Percentiles rank a stretch among this genome's conserved stretches.
Evolutionary conservation across 1,140 invertebrate genomes (phyloP).

Genomic region (Physella acuta): DNA sequence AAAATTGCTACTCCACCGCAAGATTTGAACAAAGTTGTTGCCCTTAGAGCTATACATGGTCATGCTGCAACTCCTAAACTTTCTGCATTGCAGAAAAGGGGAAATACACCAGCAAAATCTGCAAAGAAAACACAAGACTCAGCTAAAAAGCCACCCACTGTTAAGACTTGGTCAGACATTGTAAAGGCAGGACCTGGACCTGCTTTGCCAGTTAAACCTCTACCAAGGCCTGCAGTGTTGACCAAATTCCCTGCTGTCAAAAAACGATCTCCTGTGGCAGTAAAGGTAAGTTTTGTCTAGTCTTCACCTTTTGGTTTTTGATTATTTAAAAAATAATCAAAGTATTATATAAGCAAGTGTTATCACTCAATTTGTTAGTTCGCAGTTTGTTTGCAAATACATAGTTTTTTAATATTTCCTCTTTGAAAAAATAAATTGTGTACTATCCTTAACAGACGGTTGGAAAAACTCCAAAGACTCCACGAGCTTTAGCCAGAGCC

Average conservation of each 20-base stretch:
- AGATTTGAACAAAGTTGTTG: constrained; percentile 47
- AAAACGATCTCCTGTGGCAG: constrained; percentile 19
- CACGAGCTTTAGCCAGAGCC: constrained; percentile 34
- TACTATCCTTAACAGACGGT: neutral
- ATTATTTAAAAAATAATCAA: too few species aligned
- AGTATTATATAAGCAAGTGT: too few species aligned
- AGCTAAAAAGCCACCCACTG: constrained; percentile 18
- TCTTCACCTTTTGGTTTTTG: too few species aligned
- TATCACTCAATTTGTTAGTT: too few species aligned
- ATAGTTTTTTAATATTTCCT: neutral
- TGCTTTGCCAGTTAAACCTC: too few species aligned
- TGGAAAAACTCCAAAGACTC: constrained; percentile 39
- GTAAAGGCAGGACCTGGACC: constrained; percentile 37
- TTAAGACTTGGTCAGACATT: constrained; percentile 46
- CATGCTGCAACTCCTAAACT: constrained; percentile 46
- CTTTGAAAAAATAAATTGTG: constrained; percentile 1
- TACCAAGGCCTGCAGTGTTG: constrained; percentile 18
- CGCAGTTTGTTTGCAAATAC: too few species aligned
- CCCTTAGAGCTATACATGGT: constrained; percentile 47
- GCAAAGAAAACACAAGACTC: constrained; percentile 19
- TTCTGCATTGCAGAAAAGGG: constrained; percentile 6
- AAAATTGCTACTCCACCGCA: constrained; percentile 35
- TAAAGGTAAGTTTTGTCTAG: constrained; percentile 29
- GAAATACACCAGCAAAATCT: constrained; percentile 4
- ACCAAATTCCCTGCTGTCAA: constrained; percentile 19